Conservation (phyloP, 2,797 vertebrate genomes). For the Sarcoramphus papa region DNA sequence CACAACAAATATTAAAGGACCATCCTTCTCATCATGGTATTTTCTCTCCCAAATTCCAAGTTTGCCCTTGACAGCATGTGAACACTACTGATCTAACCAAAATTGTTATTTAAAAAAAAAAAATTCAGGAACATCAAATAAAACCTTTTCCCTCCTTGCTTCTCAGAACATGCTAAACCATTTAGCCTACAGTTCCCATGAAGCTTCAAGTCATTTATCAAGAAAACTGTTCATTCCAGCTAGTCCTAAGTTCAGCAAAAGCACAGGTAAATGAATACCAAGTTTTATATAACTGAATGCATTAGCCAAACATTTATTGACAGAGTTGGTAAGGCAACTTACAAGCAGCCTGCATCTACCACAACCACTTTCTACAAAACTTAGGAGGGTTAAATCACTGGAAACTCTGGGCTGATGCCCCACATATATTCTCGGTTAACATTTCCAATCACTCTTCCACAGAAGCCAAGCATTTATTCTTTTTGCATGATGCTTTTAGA, state of each 20-base stretch:
- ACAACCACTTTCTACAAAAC: background rate
- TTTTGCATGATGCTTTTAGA: background rate
- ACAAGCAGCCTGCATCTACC: background rate
- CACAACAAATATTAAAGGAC: background rate
- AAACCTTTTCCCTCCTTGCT: background rate
- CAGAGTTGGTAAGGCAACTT: background rate
- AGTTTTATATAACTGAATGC: background rate
- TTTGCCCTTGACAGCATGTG: background rate
- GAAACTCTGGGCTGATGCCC: background rate
- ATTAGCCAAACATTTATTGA: background rate
- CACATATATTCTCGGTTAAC: rapidly evolving
- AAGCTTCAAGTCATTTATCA: background rate
- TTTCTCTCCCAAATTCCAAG: background rate
- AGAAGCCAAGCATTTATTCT: background rate
- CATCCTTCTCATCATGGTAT: background rate
- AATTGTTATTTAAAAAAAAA: background rate
- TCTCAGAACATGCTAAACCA: background rate
- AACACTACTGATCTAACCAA: background rate
- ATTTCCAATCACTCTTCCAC: background rate
- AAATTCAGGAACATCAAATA: background rate
- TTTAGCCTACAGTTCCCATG: background rate
- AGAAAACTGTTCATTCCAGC: background rate
- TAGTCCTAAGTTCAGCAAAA: background rate
- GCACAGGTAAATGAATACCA: background rate
- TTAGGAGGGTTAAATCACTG: background rate